phyloP scores from a whole-genome alignment of 2,113 vertebrate species.

The Takifugu bimaculatus region DNA sequence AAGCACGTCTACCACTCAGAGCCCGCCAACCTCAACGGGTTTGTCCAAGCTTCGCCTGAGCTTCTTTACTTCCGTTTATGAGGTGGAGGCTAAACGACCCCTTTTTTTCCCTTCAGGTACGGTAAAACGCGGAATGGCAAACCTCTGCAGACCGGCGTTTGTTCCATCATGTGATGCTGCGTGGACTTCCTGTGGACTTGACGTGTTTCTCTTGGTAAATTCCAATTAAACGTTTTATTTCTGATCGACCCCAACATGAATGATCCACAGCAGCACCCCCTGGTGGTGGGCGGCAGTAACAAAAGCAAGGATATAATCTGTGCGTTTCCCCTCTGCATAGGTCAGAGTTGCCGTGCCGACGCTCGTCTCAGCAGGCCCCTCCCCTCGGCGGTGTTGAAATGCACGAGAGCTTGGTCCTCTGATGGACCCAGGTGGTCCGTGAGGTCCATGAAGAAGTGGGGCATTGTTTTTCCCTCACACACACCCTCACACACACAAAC shows the following conservation, averaged over 20 bases:
- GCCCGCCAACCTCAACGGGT: conserved; percentile 77
- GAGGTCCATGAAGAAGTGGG: conserved; percentile 44
- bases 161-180: conserved; percentile 86
- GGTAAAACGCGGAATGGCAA: conserved; percentile 68
- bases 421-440: conserved; percentile 14
- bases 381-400: conserved; percentile 22
- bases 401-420: conserved; percentile 12
- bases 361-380: conserved; percentile 45
- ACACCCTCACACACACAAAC: conserved; percentile 3
- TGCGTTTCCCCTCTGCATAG: conserved; percentile 36
- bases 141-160: conserved; percentile 86
- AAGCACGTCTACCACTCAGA: conserved; percentile 74
- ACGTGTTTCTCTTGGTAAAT: conserved; percentile 46
- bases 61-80: too few relatives aligned
- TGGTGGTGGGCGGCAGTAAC: background rate
- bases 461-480: conserved; percentile 34
- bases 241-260: background rate
- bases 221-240: background rate
- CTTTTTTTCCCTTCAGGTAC: conserved; percentile 63
- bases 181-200: conserved; percentile 10
- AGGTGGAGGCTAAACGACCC: too few relatives aligned
- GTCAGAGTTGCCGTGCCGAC: conserved; percentile 48
- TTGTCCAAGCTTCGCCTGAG: background rate
- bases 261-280: background rate
- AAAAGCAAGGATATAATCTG: background rate